Percentiles rank a stretch among this genome's conserved stretches.
These are phyloP conservation scores for Palloptera scutellata DNA, from an alignment of 2,888 invertebrate genomes.

Conservation along the genomic window DNA sequence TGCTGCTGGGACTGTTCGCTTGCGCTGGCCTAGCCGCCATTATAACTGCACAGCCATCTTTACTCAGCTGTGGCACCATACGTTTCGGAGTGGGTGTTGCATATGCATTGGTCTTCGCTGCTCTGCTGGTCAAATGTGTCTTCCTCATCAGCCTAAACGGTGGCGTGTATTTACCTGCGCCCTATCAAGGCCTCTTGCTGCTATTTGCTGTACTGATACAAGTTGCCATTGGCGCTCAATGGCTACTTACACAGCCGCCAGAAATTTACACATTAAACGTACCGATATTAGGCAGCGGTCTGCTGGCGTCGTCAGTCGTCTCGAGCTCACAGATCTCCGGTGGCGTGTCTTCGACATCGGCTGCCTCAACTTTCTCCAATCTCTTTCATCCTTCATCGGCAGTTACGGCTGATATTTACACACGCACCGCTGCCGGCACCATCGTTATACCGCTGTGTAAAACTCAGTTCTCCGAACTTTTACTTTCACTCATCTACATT, in stretches of 20 bases:
- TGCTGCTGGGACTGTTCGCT: conserved; percentile 82
- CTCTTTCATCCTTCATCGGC: conserved; percentile 47
- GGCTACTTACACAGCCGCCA: conserved; percentile 84
- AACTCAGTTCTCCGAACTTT: conserved; percentile 74
- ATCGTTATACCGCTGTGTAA: conserved; percentile 68
- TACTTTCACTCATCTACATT: conserved; percentile 83
- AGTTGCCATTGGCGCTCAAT: conserved; percentile 83
- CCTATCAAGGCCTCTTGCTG: conserved; percentile 88
- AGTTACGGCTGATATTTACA: conserved; percentile 56
- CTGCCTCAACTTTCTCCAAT: conserved; percentile 47
- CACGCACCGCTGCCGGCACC: conserved; percentile 58
- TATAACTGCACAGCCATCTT: conserved; percentile 79
- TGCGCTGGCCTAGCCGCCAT: conserved; percentile 83
- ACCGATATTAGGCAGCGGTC: conserved; percentile 53
- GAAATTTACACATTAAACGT: conserved; percentile 66
- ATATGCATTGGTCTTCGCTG: conserved; percentile 87
- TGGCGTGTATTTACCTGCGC: conserved; percentile 90
- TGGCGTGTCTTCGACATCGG: conserved; percentile 7
- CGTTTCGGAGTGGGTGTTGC: conserved; percentile 84
- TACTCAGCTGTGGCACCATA: conserved; percentile 81
- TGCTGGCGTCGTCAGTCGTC: conserved; percentile 51
- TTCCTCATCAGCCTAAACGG: conserved; percentile 91
- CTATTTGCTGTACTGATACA: conserved; percentile 92
- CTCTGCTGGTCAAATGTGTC: conserved; percentile 91
- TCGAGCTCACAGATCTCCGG: conserved; percentile 33